Evolutionary conservation across 2,888 invertebrate genomes (phyloP).

Genomic region (Meta bourneti): DNA sequence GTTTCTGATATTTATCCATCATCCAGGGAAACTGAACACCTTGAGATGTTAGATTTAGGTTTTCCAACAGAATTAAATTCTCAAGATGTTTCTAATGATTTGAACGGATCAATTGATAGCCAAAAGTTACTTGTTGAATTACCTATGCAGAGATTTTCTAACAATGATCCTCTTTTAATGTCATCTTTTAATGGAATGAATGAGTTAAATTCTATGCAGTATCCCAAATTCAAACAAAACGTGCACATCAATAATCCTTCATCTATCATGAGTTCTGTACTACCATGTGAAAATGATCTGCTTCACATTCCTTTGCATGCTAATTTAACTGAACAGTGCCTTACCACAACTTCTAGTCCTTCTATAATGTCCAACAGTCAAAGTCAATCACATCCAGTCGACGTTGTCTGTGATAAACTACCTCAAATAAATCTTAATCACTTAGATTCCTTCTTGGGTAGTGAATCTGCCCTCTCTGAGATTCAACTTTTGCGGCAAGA

Average conservation of each 20-base stretch:
- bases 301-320: constrained; percentile 72
- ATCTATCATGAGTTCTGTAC: constrained; percentile 48
- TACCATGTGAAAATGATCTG: constrained; percentile 66
- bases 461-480: constrained; percentile 40
- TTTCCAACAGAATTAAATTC: constrained; percentile 60
- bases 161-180: constrained; percentile 55
- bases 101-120: constrained; percentile 35
- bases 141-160: constrained; percentile 62
- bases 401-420: constrained; percentile 70
- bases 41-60: constrained; percentile 67
- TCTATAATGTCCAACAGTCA: constrained; percentile 66
- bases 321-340: constrained; percentile 68
- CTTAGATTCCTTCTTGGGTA: constrained; percentile 68
- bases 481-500: constrained; percentile 63
- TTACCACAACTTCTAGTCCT: constrained; percentile 70
- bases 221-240: constrained; percentile 52
- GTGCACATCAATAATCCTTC: not conserved
- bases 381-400: constrained; percentile 61
- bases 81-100: constrained; percentile 47
- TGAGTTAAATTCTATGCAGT: constrained; percentile 56
- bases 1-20: constrained; percentile 69
- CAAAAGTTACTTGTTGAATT: constrained; percentile 68
- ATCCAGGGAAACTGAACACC: constrained; percentile 36
- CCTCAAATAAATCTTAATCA: constrained; percentile 75
- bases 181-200: constrained; percentile 48